Conservation (phyloP, 2,113 vertebrate species). For the Nicator chloris region DNA sequence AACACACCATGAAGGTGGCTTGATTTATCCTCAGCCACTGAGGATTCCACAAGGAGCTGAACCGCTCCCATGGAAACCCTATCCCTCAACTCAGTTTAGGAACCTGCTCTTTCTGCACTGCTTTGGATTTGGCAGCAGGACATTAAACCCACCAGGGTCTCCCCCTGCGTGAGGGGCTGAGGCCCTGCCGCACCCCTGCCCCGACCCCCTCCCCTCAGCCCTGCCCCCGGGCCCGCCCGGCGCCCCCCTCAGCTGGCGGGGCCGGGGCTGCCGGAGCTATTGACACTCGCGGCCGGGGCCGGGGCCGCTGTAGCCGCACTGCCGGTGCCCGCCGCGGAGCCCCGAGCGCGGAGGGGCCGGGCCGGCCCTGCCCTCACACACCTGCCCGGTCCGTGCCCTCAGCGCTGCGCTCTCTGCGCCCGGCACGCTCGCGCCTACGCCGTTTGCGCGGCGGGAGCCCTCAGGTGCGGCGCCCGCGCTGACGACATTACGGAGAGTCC, state of each 20-base stretch:
- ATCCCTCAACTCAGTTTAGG: background rate
- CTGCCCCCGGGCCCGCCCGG: background rate
- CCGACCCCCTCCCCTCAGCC: background rate
- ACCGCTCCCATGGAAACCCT: background rate
- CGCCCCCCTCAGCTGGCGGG: background rate
- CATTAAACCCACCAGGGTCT: rapidly evolving
- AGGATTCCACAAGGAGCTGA: background rate
- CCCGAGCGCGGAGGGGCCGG: background rate
- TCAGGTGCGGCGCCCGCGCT: conserved; percentile 24
- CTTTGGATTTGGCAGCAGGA: background rate
- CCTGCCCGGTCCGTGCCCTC: background rate
- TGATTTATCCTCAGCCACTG: rapidly evolving
- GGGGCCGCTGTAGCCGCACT: too few species aligned
- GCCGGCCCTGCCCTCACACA: background rate
- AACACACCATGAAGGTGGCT: background rate
- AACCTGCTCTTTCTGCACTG: background rate
- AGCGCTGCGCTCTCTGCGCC: background rate
- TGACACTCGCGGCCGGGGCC: too few species aligned
- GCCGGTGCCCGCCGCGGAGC: background rate
- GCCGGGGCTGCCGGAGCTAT: background rate
- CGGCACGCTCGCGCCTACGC: background rate
- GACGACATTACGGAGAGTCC: conserved; percentile 38
- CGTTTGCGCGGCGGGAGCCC: background rate
- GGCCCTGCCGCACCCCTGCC: background rate
- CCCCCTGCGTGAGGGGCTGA: background rate